Conservation (phyloP, 2,113 vertebrate genomes). For the Xenopus laevis region DNA sequence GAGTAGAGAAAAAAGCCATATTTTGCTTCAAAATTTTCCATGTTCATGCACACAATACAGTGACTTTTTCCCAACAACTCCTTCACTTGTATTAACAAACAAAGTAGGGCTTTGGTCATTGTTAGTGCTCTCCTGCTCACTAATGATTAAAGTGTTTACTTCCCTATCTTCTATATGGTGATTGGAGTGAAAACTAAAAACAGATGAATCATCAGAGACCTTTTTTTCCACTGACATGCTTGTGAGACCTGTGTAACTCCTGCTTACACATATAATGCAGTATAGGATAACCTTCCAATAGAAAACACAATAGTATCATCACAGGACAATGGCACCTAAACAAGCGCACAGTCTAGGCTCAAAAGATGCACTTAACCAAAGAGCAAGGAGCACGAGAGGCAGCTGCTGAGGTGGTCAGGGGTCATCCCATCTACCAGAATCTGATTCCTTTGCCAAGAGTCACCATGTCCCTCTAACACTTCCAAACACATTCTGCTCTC, state of each 20-base stretch:
- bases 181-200: too few species aligned
- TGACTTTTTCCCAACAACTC: too few species aligned
- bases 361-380: conserved; percentile 42
- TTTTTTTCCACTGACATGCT: too few species aligned
- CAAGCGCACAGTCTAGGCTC: conserved; percentile 32
- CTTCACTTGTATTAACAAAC: too few species aligned
- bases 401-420: conserved; percentile 40
- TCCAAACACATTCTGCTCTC: not conserved
- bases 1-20: too few species aligned
- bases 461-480: conserved; percentile 5
- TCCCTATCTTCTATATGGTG: too few species aligned
- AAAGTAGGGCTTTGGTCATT: too few species aligned
- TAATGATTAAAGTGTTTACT: too few species aligned
- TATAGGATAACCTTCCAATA: conserved; percentile 26
- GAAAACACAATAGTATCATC: conserved; percentile 36
- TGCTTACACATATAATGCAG: conserved; percentile 4
- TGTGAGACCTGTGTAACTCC: conserved; percentile 16
- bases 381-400: conserved; percentile 29
- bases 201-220: too few species aligned
- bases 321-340: conserved; percentile 34
- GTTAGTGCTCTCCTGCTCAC: too few species aligned
- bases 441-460: conserved; percentile 39
- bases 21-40: too few species aligned
- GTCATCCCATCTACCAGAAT: conserved; percentile 24
- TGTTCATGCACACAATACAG: too few species aligned